Evolutionary conservation across 2,888 invertebrate species (phyloP).

Genomic region (Limnephilus rhombicus): DNA sequence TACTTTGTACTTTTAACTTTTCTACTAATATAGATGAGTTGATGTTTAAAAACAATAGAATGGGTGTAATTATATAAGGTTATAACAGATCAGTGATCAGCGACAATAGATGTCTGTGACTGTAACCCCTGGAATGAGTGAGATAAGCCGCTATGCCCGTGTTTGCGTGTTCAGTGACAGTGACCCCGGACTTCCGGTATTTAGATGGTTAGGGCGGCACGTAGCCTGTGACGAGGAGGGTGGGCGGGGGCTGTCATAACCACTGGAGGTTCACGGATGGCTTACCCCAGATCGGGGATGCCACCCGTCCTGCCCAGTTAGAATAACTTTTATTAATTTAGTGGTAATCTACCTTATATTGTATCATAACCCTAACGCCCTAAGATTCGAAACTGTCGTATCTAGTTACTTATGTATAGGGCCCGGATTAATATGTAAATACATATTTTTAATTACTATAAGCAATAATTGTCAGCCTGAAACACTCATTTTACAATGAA

Average conservation of each 20-base stretch:
- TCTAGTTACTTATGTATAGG: not conserved
- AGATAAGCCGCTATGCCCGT: slow-evolving; percentile 13
- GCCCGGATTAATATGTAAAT: no score
- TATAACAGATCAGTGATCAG: not conserved
- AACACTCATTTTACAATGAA: no score
- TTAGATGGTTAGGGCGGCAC: slow-evolving; percentile 53
- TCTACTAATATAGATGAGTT: not conserved
- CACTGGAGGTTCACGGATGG: slow-evolving; percentile 2
- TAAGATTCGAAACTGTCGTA: not conserved
- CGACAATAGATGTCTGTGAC: not conserved
- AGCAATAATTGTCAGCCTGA: no score
- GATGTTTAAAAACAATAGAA: not conserved
- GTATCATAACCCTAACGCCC: not conserved
- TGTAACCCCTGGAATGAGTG: not conserved
- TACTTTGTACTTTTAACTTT: not conserved
- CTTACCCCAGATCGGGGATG: slow-evolving; percentile 17
- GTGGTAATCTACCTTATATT: not conserved
- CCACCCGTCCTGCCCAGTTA: not conserved
- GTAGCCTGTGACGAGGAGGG: slow-evolving; percentile 58
- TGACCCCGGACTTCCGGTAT: slow-evolving; percentile 61
- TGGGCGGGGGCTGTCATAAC: not conserved
- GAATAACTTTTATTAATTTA: not conserved
- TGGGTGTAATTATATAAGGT: slow-evolving; percentile 2
- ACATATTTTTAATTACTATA: no score
- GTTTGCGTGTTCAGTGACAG: slow-evolving; percentile 21